Evolutionary conservation across 2,113 vertebrate genomes (phyloP).

Genomic region (Helogale parvula): DNA sequence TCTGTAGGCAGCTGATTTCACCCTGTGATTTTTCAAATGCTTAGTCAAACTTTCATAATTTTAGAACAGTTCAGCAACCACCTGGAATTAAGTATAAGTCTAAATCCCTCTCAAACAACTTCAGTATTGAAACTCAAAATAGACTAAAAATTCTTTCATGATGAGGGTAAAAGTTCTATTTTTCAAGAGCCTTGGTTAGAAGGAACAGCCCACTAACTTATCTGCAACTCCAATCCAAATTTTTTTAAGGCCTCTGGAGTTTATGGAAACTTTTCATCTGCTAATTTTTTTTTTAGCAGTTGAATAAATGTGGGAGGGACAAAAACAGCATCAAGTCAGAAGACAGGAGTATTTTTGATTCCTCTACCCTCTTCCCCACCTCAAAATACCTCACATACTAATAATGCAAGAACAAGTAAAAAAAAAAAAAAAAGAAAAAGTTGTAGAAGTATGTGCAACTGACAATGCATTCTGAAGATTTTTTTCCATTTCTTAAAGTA

Average conservation of each 20-base stretch:
- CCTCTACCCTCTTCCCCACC: not conserved
- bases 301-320: constrained; percentile 35
- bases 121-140: constrained; percentile 26
- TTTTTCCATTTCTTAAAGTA: constrained; percentile 40
- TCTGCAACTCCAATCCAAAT: not conserved
- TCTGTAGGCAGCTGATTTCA: not conserved
- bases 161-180: constrained; percentile 33
- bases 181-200: constrained; percentile 22
- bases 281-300: constrained; percentile 24
- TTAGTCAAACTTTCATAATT: constrained; percentile 44
- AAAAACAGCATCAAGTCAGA: constrained; percentile 45
- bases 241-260: not conserved
- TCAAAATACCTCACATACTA: constrained; percentile 28
- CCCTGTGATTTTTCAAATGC: constrained; percentile 45
- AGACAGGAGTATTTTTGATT: constrained; percentile 38
- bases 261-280: constrained; percentile 23
- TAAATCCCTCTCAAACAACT: constrained; percentile 21
- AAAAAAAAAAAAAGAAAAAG: constrained; percentile 35
- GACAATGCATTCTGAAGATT: constrained; percentile 18
- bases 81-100: not conserved
- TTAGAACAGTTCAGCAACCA: constrained; percentile 39
- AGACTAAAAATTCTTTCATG: constrained; percentile 20
- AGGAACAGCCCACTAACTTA: not conserved
- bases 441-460: constrained; percentile 32
- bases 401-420: constrained; percentile 39